Percentiles rank a stretch among this genome's conserved stretches.
These are phyloP conservation scores for Takifugu flavidus DNA, from an alignment of 2,113 vertebrate species.

Conservation along the genomic window DNA sequence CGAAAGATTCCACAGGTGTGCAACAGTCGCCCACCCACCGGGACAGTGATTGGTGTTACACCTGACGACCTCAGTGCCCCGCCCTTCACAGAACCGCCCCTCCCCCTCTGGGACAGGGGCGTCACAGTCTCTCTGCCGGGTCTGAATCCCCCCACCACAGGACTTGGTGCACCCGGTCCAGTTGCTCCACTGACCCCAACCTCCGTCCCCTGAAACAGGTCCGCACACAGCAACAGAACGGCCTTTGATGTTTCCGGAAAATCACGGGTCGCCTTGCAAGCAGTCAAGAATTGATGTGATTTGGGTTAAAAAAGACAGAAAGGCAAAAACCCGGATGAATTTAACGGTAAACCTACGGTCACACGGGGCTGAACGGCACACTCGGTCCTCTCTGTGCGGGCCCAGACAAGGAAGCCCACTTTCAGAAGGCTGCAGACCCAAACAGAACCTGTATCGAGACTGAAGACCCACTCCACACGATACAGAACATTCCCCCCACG, in stretches of 20 bases:
- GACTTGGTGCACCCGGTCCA: conserved; percentile 84
- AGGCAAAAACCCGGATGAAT: not conserved
- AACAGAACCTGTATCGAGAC: conserved; percentile 81
- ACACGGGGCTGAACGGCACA: conserved; percentile 70
- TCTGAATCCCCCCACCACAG: conserved; percentile 82
- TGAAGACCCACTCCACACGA: conserved; percentile 78
- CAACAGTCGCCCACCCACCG: conserved; percentile 55
- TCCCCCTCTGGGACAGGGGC: conserved; percentile 72
- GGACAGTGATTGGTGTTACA: conserved; percentile 78
- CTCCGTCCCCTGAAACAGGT: conserved; percentile 71
- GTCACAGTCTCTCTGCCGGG: conserved; percentile 76
- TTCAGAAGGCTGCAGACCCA: conserved; percentile 57
- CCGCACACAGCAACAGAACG: not conserved
- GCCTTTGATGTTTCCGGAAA: not conserved
- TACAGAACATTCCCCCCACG: conserved; percentile 82
- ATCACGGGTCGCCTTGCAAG: not conserved
- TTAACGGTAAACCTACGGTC: conserved; percentile 62
- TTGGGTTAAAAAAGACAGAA: not conserved
- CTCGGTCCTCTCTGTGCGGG: conserved; percentile 67
- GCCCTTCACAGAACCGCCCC: conserved; percentile 84
- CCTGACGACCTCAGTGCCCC: conserved; percentile 62
- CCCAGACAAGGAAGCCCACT: conserved; percentile 60
- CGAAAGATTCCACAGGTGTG: too few relatives aligned
- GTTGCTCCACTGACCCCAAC: conserved; percentile 80
- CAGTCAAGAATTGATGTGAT: not conserved